Evolutionary conservation across 1,140 invertebrate species (phyloP), one percentile per base, ranked within the genome.

Genomic region (Conopomorpha cramerella): DNA sequence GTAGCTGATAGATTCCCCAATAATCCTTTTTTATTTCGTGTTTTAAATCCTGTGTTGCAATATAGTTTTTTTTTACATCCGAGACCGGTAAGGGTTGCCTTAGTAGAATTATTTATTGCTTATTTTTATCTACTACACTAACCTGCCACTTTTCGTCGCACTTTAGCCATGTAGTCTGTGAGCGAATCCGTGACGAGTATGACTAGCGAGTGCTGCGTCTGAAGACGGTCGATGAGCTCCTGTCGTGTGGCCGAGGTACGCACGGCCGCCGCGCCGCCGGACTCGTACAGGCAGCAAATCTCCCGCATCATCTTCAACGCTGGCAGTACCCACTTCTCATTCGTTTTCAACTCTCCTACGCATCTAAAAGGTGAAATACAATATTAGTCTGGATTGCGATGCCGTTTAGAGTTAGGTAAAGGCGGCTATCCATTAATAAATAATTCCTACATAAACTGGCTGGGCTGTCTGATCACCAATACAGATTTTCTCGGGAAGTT

Each of bases 301-400:
- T 98, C 95, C 19, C 90, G 84, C 57, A 99, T 98, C 73, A 97
- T 91, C 66, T 97, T 96, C 27, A 99, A 77, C 7, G 95, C 93
- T 15, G 95, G 95, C 46, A 99, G 65, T 6, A 94, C 95, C 95
- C 95, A 98, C 35, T 82, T 85, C 49, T 95, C 92, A 29, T 86
- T 86, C 36, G 83, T 86, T 60, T 95, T 96, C 16, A 98, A 71
- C 67, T 98, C 95, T 50, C 95, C 92, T 8, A 98, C 94, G 67
- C 96, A 98, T 59, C 77, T 79, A 34, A 15, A 7, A 11, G 28
- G 28, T 29, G 28, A 29, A n/a, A n/a, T n/a, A n/a, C n/a, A n/a
- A n/a, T n/a, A n/a, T n/a, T n/a, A n/a, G n/a, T n/a, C n/a, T n/a
- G n/a, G n/a, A n/a, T n/a, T n/a, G n/a, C n/a, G n/a, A n/a, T n/a